Evolutionary conservation across 2,888 invertebrate species (phyloP).

Genomic region (Saturnia japonica): DNA sequence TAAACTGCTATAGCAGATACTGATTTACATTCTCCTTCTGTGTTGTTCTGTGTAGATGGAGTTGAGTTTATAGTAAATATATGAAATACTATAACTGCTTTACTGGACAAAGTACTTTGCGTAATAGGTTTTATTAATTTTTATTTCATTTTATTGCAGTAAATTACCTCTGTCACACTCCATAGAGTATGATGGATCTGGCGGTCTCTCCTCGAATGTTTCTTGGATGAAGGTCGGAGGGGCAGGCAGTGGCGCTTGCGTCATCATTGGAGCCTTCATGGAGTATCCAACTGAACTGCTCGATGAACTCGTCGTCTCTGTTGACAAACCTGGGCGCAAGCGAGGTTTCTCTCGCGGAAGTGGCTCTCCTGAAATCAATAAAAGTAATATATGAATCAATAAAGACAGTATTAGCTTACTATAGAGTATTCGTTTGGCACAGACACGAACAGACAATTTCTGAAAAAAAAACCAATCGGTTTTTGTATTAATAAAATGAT

Average conservation of each 20-base stretch:
- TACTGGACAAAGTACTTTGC: too few relatives aligned
- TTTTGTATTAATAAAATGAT: not conserved
- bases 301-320: conserved; percentile 82
- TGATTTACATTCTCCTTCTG: too few relatives aligned
- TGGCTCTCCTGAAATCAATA: conserved; percentile 42
- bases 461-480: too few relatives aligned
- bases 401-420: not conserved
- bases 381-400: not conserved
- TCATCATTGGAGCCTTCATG: conserved; percentile 50
- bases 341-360: conserved; percentile 48
- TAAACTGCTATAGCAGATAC: too few relatives aligned
- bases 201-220: conserved; percentile 48
- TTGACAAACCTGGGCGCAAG: conserved; percentile 57
- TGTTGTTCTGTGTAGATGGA: too few relatives aligned
- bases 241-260: conserved; percentile 52
- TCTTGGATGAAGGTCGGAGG: conserved; percentile 54
- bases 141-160: not conserved
- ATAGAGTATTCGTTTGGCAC: not conserved
- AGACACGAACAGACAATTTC: too few relatives aligned
- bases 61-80: too few relatives aligned
- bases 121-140: too few relatives aligned
- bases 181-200: conserved; percentile 54
- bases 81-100: too few relatives aligned
- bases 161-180: conserved; percentile 67
- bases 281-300: conserved; percentile 71